phyloP scores from a whole-genome alignment of 1,140 invertebrate genomes.

The Drosophila tropicalis region DNA sequence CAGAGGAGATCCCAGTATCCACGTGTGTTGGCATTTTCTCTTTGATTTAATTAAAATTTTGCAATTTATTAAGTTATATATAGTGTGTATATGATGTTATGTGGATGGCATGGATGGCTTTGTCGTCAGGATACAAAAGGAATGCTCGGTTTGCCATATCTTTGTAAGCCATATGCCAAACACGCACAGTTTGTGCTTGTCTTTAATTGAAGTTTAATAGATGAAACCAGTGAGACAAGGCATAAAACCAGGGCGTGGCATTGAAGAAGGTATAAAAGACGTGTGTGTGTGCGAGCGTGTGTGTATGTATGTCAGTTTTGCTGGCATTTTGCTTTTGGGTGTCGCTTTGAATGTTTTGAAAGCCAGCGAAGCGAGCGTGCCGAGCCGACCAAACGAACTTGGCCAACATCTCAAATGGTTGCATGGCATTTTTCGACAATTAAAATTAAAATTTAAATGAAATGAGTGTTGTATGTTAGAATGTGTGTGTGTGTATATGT shows the following conservation, averaged over 20 bases:
- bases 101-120: conserved; percentile 10
- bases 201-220: conserved; percentile 69
- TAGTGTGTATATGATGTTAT: too few species aligned
- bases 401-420: conserved; percentile 61
- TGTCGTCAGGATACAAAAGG: conserved; percentile 39
- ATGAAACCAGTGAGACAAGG: conserved; percentile 13
- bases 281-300: too few species aligned
- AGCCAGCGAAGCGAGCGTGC: conserved; percentile 48
- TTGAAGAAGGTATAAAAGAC: neutral
- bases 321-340: conserved; percentile 22
- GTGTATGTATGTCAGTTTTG: neutral
- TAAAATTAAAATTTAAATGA: conserved; percentile 78
- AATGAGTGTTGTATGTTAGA: conserved; percentile 43
- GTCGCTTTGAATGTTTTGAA: conserved; percentile 38
- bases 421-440: conserved; percentile 77
- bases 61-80: conserved; percentile 39
- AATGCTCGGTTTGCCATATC: conserved; percentile 45
- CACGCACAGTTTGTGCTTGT: conserved; percentile 18
- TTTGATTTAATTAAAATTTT: conserved; percentile 61
- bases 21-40: neutral
- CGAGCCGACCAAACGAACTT: conserved; percentile 43
- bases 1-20: neutral
- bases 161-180: conserved; percentile 33
- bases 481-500: conserved; percentile 22
- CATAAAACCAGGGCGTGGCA: neutral